Evolutionary conservation across 1,140 invertebrate species (phyloP), one percentile per base, ranked within the genome.

Genomic region (Drosophila watanabei): DNA sequence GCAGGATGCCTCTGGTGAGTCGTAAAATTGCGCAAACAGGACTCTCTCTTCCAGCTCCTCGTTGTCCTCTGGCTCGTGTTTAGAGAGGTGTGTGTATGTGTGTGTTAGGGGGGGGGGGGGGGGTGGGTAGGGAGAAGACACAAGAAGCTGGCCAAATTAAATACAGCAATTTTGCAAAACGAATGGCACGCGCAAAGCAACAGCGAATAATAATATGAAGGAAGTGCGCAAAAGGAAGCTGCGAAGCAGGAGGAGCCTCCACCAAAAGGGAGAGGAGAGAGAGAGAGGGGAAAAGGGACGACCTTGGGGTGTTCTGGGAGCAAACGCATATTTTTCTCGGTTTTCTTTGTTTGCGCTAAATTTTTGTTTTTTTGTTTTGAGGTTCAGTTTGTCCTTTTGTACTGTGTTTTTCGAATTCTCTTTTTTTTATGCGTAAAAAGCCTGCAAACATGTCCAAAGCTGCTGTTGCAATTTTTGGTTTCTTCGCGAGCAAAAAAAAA

Each of bases 131-230:
- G 51, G 20, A 13, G 41, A 37, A 56, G 35, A 35, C 30, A 41
- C 24, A 45, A 49, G 70, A 35, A 76, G 57, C 57, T 57, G 64
- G 56, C 75, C 77, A 88, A 88, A 88, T 88, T 89, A 88, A 88
- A 89, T 81, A 85, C 85, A 90, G 86, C 73, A 79, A 85, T 82
- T 84, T 84, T 76, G 61, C 59, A 79, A 84, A 80, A 84, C 66
- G 77, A 85, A 85, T 81, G 66, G 57, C 54, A 76, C 52, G 80
- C 75, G 60, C 52, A 69, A 62, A 65, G 61, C 78, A 85, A 72
- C 68, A 78, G 63, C 63, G 58, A 77, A 88, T 80, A 88, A 80
- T 76, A 88, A 88, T 83, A 83, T 64, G 58, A 77, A 78, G 62
- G 64, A 69, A 81, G 76, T 81, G 62, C 43, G 59, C 66, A 69